Evolutionary conservation across 1,140 invertebrate genomes (phyloP).

Genomic region (Drosophila pseudoobscura): DNA sequence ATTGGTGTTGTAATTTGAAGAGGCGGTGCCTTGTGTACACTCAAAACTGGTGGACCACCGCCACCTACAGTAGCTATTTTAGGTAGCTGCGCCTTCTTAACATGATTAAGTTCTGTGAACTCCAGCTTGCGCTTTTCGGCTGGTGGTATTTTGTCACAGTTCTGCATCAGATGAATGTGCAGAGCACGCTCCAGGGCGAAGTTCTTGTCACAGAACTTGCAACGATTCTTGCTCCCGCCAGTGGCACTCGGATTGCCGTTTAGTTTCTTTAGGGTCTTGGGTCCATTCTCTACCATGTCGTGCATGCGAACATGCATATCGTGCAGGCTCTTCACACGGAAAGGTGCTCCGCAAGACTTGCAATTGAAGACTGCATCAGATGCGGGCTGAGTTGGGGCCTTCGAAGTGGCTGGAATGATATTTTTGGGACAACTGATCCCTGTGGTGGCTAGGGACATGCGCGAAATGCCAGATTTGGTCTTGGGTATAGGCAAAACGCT

Average conservation of each 20-base stretch:
- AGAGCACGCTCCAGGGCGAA: conserved; percentile 70
- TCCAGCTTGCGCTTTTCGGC: conserved; percentile 69
- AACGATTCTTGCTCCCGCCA: conserved; percentile 34
- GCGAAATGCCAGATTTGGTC: neutral
- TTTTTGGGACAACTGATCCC: conserved; percentile 4
- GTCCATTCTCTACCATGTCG: conserved; percentile 32
- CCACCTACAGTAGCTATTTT: conserved; percentile 22
- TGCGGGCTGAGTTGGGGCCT: neutral
- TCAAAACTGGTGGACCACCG: neutral
- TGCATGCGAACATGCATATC: conserved; percentile 58
- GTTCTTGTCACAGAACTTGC: conserved; percentile 77
- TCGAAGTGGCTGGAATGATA: neutral
- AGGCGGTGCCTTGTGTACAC: conserved; percentile 10
- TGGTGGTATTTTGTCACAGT: conserved; percentile 75
- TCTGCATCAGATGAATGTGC: conserved; percentile 75
- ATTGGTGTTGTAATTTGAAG: conserved; percentile 12
- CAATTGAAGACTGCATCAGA: conserved; percentile 31
- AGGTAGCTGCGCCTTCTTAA: conserved; percentile 68
- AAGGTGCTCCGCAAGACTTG: conserved; percentile 43
- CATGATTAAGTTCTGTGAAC: conserved; percentile 74
- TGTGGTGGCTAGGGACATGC: neutral
- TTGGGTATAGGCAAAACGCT: conserved; percentile 50
- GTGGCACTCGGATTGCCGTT: neutral
- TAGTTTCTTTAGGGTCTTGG: conserved; percentile 29
- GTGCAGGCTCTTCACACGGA: conserved; percentile 44